Percentiles rank a stretch among this genome's conserved stretches.
Evolutionary conservation across 1,140 invertebrate genomes (phyloP).

Genomic region (Lepidurus couesii): DNA sequence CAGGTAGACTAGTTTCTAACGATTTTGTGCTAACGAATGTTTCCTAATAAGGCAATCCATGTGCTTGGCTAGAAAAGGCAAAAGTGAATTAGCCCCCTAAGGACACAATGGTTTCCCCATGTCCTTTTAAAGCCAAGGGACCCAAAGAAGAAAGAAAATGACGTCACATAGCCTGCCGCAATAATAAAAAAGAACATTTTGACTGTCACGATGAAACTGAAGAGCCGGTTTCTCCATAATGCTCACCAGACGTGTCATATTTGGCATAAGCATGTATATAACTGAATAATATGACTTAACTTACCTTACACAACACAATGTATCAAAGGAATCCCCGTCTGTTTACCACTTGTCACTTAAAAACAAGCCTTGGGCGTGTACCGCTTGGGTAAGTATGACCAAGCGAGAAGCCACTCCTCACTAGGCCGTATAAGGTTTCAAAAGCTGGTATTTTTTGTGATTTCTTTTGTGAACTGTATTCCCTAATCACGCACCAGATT

Average conservation of each 20-base stretch:
- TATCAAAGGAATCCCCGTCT: not conserved
- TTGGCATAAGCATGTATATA: not conserved
- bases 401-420: not conserved
- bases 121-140: slow-evolving; percentile 1
- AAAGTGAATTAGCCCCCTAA: not conserved
- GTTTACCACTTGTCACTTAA: not conserved
- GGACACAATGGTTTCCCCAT: not conserved
- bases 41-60: not conserved
- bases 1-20: too few species aligned
- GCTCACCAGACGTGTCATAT: not conserved
- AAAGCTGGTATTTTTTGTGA: not conserved
- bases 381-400: not conserved
- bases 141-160: not conserved
- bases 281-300: too few species aligned
- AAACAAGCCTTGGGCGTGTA: slow-evolving; percentile 14
- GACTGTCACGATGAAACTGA: not conserved
- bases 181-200: not conserved
- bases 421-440: not conserved
- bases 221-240: not conserved
- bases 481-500: too few species aligned
- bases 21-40: not conserved
- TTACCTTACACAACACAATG: too few species aligned
- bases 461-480: too few species aligned
- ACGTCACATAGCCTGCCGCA: not conserved
- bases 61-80: not conserved